Percentiles rank a stretch among this genome's conserved stretches.
phyloP scores from a whole-genome alignment of 2,113 vertebrate genomes.

The Neoarius graeffei region DNA sequence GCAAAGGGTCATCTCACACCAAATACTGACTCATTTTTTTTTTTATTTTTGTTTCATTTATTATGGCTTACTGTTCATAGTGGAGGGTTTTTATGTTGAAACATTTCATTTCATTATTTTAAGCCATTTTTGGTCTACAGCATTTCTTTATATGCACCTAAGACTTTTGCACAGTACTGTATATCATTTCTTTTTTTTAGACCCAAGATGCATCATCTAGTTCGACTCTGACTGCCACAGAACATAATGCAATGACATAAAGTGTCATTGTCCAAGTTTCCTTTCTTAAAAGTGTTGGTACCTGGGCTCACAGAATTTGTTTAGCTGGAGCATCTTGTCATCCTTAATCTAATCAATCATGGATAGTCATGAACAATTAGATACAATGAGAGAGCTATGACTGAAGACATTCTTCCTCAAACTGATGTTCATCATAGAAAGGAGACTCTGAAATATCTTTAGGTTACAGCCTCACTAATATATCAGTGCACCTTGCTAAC shows the following conservation, averaged over 20 bases:
- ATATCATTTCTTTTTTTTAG: neutral
- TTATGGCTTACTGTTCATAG: no score
- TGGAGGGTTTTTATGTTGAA: no score
- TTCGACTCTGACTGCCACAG: neutral
- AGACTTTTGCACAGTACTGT: neutral
- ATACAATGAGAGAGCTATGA: neutral
- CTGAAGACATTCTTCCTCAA: neutral
- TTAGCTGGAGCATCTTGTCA: no score
- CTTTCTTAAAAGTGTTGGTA: neutral
- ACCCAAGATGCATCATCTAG: neutral
- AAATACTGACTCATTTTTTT: no score
- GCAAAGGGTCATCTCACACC: no score
- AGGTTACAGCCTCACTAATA: neutral
- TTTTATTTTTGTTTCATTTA: no score
- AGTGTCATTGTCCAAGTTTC: neutral
- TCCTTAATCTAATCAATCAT: neutral
- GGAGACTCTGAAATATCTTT: neutral
- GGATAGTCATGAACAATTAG: neutral
- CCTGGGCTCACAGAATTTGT: neutral
- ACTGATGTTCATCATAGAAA: neutral
- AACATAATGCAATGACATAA: neutral
- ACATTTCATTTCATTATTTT: no score
- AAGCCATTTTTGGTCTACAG: no score
- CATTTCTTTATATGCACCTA: no score
- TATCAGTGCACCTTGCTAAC: neutral